Evolutionary conservation across 2,888 invertebrate genomes (phyloP), one percentile per base, ranked within the genome.

Genomic region (Empis livida): DNA sequence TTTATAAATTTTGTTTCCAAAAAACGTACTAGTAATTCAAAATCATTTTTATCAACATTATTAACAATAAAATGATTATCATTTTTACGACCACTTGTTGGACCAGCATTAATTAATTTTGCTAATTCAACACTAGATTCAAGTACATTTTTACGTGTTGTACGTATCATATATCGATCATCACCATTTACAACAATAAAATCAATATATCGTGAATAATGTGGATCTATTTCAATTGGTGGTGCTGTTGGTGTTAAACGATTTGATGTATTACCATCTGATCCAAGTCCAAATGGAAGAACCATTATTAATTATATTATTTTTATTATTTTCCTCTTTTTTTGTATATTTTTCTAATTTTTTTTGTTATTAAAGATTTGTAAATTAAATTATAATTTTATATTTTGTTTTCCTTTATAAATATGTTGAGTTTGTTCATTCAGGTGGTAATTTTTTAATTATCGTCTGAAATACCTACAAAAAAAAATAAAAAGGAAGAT

Each of bases 171-270:
- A 42, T 65, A 64, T 11, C 65, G 63, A 56, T 68, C 66, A n/a
- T 67, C 65, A 31, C 67, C 65, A 47, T 67, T 68, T 10, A 68
- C 67, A 41, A 68, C 65, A 31, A 68, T 67, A 45, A 68, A 68
- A 48, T 68, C 67, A 48, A 68, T 65, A 51, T 68, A 68, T 10
- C 63, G 63, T 15, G 49, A 45, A 23, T 48, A 41, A 49, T 64
- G 60, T 42, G 64, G 64, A 45, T 64, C 61, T 10, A 60, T 63
- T 43, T 62, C 62, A 5, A 63, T 61, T 13, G 68, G 64, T 23
- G 68, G 68, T 8, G 68, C 68, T 48, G 64, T 61, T 14, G 68
- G 68, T 35, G 57, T 54, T 14, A 61, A 59, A n/a, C 14, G 23
- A 9, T 10, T 27, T 23, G 20, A 23, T 27, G 41, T 3, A 54